These are phyloP conservation scores for Casuarius casuarius DNA, from an alignment of 2,113 vertebrate genomes.

Conservation along the genomic window DNA sequence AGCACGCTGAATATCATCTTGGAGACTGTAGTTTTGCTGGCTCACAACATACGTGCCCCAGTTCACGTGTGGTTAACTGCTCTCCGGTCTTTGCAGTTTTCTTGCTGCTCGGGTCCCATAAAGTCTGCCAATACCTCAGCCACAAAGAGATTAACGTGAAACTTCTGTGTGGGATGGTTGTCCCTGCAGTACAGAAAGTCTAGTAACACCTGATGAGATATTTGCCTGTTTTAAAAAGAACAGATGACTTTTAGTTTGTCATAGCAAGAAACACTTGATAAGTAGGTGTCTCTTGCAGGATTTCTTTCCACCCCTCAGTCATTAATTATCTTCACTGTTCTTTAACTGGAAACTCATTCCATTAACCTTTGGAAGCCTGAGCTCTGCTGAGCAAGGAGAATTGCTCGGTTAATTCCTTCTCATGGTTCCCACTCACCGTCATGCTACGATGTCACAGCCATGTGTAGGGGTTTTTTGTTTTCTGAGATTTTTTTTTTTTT, in stretches of 20 bases:
- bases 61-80: background rate
- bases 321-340: background rate
- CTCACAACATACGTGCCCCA: background rate
- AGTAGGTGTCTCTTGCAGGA: background rate
- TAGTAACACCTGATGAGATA: fast-evolving
- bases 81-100: background rate
- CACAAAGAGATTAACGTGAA: background rate
- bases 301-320: fast-evolving
- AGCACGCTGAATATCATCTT: no score
- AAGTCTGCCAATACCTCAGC: no score
- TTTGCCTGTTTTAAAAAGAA: background rate
- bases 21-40: background rate
- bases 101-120: background rate
- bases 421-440: background rate
- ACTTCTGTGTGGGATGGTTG: background rate
- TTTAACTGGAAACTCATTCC: background rate
- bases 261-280: background rate
- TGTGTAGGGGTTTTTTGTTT: no score
- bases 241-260: background rate
- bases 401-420: background rate
- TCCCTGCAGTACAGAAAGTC: background rate
- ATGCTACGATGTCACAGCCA: background rate
- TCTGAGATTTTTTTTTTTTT: background rate
- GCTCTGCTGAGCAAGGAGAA: background rate
- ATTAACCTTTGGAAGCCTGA: background rate